Evolutionary conservation across 2,113 vertebrate species (phyloP).

Genomic region (Climacteris rufus): DNA sequence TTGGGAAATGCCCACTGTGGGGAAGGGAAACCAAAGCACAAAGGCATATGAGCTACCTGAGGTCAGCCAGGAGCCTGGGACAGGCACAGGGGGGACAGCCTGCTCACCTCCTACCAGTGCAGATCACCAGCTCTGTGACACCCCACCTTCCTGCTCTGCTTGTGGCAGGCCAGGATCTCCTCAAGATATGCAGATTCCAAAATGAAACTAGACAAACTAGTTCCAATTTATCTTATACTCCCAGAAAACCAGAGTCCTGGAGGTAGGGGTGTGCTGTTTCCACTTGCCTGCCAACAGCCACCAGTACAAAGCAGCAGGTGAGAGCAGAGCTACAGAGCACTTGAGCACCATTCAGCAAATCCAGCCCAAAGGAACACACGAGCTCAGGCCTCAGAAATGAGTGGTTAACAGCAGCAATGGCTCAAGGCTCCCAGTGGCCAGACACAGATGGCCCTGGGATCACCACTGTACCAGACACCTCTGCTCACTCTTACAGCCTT

Average conservation of each 20-base stretch:
- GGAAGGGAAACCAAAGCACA: neutral
- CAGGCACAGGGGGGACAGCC: neutral
- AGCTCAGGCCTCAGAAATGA: neutral
- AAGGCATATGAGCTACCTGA: neutral
- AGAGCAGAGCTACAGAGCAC: neutral
- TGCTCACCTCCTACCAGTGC: neutral
- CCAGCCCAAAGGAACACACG: neutral
- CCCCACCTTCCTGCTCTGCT: neutral
- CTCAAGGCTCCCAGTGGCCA: neutral
- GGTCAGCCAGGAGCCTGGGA: neutral
- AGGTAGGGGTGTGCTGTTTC: neutral
- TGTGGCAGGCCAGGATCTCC: neutral
- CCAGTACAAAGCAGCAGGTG: rapidly evolving
- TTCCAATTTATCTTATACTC: neutral
- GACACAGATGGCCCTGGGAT: rapidly evolving
- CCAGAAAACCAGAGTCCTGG: neutral
- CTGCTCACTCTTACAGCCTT: neutral
- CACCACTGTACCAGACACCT: rapidly evolving
- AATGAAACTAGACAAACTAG: neutral
- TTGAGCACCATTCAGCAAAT: neutral
- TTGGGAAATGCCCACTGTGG: neutral
- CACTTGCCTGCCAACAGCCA: neutral
- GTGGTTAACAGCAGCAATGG: neutral
- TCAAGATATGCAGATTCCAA: neutral
- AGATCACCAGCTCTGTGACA: neutral